Conservation (phyloP, 2,113 vertebrate genomes). For the Mugil cephalus region DNA sequence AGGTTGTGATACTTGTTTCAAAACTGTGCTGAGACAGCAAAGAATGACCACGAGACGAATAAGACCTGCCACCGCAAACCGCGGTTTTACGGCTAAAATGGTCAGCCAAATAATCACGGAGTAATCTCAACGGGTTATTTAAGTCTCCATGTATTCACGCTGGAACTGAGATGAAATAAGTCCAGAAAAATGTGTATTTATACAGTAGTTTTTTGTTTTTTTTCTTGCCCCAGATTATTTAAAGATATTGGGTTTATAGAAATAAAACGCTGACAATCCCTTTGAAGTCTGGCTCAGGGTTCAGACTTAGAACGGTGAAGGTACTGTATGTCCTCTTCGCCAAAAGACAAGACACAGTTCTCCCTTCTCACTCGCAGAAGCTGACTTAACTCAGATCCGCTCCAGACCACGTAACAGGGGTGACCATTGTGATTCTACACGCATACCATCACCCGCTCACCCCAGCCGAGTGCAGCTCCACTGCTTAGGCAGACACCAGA, state of each 20-base stretch:
- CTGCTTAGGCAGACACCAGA: constrained; percentile 51
- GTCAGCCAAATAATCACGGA: constrained; percentile 49
- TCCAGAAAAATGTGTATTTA: not conserved
- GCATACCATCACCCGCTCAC: constrained; percentile 69
- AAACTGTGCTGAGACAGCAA: constrained; percentile 56
- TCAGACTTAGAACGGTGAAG: constrained; percentile 39
- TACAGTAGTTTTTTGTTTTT: constrained; percentile 8
- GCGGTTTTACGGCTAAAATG: constrained; percentile 46
- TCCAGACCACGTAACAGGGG: constrained; percentile 69
- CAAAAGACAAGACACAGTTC: constrained; percentile 40
- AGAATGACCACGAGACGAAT: constrained; percentile 38
- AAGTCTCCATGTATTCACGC: not conserved
- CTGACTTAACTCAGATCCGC: constrained; percentile 62
- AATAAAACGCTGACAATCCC: constrained; percentile 38
- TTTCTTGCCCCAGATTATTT: constrained; percentile 7
- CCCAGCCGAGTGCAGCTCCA: constrained; percentile 52
- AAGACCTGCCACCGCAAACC: constrained; percentile 56
- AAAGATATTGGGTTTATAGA: constrained; percentile 5
- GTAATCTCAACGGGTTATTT: constrained; percentile 37
- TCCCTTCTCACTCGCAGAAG: constrained; percentile 32
- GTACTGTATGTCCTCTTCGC: constrained; percentile 39
- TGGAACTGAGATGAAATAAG: constrained; percentile 9
- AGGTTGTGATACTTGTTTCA: constrained; percentile 38
- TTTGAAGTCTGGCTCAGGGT: constrained; percentile 41
- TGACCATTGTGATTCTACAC: constrained; percentile 78